Evolutionary conservation across 2,797 vertebrate species (phyloP).

Genomic region (Dendrocincla tyrannina): DNA sequence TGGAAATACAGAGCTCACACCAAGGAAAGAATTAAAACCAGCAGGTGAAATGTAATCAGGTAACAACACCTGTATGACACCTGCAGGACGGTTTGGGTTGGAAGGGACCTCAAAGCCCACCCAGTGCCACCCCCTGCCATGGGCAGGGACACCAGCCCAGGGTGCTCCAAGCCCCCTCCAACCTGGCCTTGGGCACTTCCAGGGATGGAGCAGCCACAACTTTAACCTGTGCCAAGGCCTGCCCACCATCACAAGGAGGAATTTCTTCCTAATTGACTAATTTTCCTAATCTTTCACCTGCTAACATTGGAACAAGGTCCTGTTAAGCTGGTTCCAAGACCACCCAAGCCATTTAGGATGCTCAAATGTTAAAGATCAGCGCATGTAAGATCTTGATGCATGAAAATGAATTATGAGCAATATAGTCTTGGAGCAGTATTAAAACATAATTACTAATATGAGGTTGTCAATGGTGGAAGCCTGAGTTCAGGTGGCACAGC

Average conservation of each 20-base stretch:
- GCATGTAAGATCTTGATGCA: not conserved
- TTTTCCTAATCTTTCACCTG: not conserved
- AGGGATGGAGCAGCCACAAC: not conserved
- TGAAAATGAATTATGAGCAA: not conserved
- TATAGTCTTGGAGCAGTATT: not conserved
- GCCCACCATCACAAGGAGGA: not conserved
- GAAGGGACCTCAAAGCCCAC: accelerated
- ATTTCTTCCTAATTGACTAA: not conserved
- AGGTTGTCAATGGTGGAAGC: accelerated
- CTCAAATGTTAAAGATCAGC: not conserved
- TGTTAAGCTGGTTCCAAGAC: not conserved
- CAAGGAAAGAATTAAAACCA: not conserved
- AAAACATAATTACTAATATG: not conserved
- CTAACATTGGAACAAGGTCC: accelerated
- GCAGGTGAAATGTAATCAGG: not conserved
- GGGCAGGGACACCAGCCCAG: not conserved
- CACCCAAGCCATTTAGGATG: not conserved
- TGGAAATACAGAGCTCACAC: not conserved
- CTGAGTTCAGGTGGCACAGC: not conserved
- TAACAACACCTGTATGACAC: accelerated
- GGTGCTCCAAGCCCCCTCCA: accelerated
- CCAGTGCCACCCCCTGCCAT: not conserved
- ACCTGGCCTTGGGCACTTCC: accelerated
- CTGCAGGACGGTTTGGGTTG: not conserved
- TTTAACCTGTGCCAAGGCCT: not conserved